These are phyloP conservation scores for Pteria penguin DNA, from an alignment of 2,888 invertebrate genomes.

Conservation along the genomic window DNA sequence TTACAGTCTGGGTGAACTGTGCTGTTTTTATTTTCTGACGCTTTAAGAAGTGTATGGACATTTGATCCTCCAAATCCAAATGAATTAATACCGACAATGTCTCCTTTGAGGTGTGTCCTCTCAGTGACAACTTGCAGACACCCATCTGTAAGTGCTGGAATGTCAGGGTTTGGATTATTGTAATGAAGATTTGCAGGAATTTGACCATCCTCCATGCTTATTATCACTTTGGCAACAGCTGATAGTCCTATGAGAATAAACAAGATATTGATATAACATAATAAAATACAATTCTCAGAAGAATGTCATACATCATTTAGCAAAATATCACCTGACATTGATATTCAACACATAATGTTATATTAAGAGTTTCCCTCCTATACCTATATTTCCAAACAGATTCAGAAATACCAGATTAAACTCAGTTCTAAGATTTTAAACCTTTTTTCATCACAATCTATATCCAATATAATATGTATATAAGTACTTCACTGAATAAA, in stretches of 20 bases:
- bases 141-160: conserved; percentile 94
- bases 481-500: too few relatives aligned
- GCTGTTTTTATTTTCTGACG: conserved; percentile 23
- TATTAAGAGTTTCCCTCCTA: too few relatives aligned
- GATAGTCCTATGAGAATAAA: conserved; percentile 92
- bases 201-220: conserved; percentile 94
- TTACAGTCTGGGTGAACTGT: conserved; percentile 68
- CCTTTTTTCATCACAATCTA: too few relatives aligned
- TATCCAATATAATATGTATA: too few relatives aligned
- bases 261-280: too few relatives aligned
- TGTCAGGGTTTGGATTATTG: conserved; percentile 91
- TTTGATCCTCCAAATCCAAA: conserved; percentile 96
- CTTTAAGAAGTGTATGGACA: conserved; percentile 76
- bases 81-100: conserved; percentile 95
- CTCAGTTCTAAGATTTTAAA: too few relatives aligned
- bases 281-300: too few relatives aligned
- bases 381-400: neutral
- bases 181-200: conserved; percentile 97
- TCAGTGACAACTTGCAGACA: conserved; percentile 92
- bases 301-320: too few relatives aligned
- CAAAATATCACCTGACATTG: too few relatives aligned
- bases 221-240: conserved; percentile 92
- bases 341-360: too few relatives aligned
- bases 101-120: conserved; percentile 92
- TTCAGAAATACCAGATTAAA: neutral